phyloP scores from a whole-genome alignment of 2,113 vertebrate genomes.

The Mohoua ochrocephala region DNA sequence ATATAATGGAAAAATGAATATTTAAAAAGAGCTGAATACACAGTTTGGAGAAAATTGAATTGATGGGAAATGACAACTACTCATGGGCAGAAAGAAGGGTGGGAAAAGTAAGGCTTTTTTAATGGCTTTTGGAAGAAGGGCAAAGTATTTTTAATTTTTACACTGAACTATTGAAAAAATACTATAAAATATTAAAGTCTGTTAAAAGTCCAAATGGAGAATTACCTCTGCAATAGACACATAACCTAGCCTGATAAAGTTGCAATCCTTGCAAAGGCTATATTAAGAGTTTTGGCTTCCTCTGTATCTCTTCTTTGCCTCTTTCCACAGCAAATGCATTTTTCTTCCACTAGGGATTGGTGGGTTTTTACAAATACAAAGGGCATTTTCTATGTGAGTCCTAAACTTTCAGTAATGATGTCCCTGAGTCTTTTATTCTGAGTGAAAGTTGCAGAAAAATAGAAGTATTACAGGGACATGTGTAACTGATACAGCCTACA shows the following conservation, averaged over 20 bases:
- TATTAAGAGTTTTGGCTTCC: background rate
- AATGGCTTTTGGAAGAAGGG: background rate
- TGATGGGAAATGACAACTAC: background rate
- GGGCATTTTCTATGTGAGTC: background rate
- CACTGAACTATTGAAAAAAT: background rate
- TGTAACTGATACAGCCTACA: background rate
- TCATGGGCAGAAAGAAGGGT: background rate
- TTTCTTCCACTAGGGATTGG: background rate
- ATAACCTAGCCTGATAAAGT: background rate
- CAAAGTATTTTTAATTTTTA: background rate
- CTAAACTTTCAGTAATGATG: background rate
- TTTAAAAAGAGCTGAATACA: slow-evolving; percentile 44
- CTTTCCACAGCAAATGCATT: background rate
- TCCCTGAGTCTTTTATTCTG: background rate
- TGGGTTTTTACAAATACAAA: background rate
- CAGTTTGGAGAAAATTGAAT: slow-evolving; percentile 1
- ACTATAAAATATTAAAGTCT: background rate
- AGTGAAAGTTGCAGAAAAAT: background rate
- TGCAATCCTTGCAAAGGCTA: background rate
- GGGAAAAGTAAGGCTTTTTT: background rate
- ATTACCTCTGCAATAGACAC: background rate
- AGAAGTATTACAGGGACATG: background rate
- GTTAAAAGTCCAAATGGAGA: background rate
- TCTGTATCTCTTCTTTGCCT: background rate
- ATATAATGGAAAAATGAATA: slow-evolving; percentile 49